These are phyloP conservation scores for Thermophis baileyi DNA, from an alignment of 2,113 vertebrate genomes.

Conservation along the genomic window DNA sequence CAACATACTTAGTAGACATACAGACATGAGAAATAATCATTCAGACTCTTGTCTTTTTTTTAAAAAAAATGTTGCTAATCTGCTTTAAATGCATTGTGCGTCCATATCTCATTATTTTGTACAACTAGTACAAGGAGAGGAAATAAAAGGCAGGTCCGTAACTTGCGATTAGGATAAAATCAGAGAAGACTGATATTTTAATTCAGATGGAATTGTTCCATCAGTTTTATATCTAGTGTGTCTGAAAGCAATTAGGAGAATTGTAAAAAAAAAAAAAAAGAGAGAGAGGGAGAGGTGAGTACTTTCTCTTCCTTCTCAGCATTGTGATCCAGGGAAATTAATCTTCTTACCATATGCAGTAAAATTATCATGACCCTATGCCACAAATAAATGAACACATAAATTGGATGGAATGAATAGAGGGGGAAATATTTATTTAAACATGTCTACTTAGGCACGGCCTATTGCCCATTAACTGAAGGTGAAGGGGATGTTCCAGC, in stretches of 20 bases:
- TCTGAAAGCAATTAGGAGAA: slow-evolving; percentile 24
- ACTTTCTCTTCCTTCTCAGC: not conserved
- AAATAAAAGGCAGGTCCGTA: slow-evolving; percentile 73
- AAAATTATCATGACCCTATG: slow-evolving; percentile 45
- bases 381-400: slow-evolving; percentile 13
- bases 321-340: slow-evolving; percentile 31
- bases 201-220: slow-evolving; percentile 46
- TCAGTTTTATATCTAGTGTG: slow-evolving; percentile 44
- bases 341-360: slow-evolving; percentile 39
- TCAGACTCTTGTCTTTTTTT: slow-evolving; percentile 77
- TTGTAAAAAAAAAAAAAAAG: too few species aligned
- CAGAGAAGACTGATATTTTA: slow-evolving; percentile 41
- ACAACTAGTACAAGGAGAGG: slow-evolving; percentile 72
- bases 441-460: slow-evolving; percentile 11
- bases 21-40: slow-evolving; percentile 80
- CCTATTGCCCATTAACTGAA: not conserved
- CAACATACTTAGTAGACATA: slow-evolving; percentile 83
- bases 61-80: slow-evolving; percentile 74
- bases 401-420: slow-evolving; percentile 40
- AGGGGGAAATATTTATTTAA: slow-evolving; percentile 7
- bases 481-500: slow-evolving; percentile 15
- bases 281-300: too few species aligned
- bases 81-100: slow-evolving; percentile 80
- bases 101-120: slow-evolving; percentile 80
- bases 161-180: not conserved